Conservation (phyloP, 1,140 invertebrate genomes). For the Tetramorium simillimum region DNA sequence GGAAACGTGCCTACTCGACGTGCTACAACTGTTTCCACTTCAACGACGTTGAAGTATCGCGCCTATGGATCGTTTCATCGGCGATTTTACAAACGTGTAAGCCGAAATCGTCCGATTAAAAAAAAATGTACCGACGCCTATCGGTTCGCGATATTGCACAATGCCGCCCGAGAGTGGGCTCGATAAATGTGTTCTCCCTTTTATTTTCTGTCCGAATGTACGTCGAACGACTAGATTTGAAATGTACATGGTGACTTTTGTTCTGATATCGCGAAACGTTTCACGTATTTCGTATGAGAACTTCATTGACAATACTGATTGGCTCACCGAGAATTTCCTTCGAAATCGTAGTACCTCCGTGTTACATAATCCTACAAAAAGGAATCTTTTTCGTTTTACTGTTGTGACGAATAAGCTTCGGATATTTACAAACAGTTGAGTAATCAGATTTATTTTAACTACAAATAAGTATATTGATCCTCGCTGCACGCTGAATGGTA, state of each 20-base stretch:
- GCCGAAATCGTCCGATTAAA: slow-evolving; percentile 59
- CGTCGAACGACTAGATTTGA: slow-evolving; percentile 55
- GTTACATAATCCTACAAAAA: neutral
- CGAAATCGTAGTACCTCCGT: neutral
- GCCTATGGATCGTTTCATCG: slow-evolving; percentile 65
- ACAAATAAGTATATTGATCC: slow-evolving; percentile 16
- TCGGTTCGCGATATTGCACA: slow-evolving; percentile 52
- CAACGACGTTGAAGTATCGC: slow-evolving; percentile 65
- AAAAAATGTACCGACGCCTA: slow-evolving; percentile 31
- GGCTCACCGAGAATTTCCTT: slow-evolving; percentile 3
- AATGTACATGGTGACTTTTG: slow-evolving; percentile 55
- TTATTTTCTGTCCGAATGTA: slow-evolving; percentile 56
- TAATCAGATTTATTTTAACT: neutral
- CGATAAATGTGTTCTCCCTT: slow-evolving; percentile 54
- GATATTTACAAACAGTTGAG: neutral
- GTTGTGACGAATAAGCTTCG: neutral
- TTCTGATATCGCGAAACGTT: slow-evolving; percentile 31
- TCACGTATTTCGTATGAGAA: neutral
- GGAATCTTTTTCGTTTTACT: neutral
- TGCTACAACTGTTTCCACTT: slow-evolving; percentile 68
- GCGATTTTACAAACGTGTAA: slow-evolving; percentile 71
- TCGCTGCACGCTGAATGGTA: neutral
- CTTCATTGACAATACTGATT: slow-evolving; percentile 44
- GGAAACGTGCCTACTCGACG: slow-evolving; percentile 67
- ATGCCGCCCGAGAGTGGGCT: slow-evolving; percentile 53